These are phyloP conservation scores for Nymphalis polychloros DNA, from an alignment of 2,888 invertebrate species.

Conservation along the genomic window DNA sequence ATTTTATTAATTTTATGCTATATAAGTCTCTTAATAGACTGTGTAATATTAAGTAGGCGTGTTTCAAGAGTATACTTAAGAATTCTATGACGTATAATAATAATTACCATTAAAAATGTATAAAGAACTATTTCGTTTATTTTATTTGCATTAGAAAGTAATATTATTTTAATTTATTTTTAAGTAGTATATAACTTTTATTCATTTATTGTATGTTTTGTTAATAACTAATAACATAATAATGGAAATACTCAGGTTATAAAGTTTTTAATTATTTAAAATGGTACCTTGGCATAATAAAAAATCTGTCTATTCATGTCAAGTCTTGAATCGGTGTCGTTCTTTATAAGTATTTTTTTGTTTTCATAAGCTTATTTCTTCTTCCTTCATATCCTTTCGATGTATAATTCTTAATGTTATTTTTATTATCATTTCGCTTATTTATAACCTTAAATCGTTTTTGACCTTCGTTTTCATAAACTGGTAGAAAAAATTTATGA, in stretches of 20 bases:
- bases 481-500: slow-evolving; percentile 36
- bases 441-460: slow-evolving; percentile 44
- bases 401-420: slow-evolving; percentile 10
- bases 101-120: too few relatives aligned
- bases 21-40: slow-evolving; percentile 33
- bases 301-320: neutral
- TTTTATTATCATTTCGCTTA: slow-evolving; percentile 27
- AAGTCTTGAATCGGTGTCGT: neutral
- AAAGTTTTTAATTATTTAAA: too few relatives aligned
- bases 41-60: slow-evolving; percentile 4
- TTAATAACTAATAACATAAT: too few relatives aligned
- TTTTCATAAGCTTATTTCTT: neutral
- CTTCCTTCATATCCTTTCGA: slow-evolving; percentile 3
- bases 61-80: slow-evolving; percentile 2
- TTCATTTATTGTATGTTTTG: neutral
- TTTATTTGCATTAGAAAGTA: neutral
- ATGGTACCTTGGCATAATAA: too few relatives aligned
- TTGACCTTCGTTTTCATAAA: slow-evolving; percentile 45
- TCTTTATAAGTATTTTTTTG: neutral
- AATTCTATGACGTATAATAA: too few relatives aligned
- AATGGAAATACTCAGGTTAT: too few relatives aligned
- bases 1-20: slow-evolving; percentile 42
- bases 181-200: neutral
- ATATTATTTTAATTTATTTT: neutral
- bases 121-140: neutral